Conservation (phyloP, 2,797 vertebrate species). For the Hybognathus amarus region DNA sequence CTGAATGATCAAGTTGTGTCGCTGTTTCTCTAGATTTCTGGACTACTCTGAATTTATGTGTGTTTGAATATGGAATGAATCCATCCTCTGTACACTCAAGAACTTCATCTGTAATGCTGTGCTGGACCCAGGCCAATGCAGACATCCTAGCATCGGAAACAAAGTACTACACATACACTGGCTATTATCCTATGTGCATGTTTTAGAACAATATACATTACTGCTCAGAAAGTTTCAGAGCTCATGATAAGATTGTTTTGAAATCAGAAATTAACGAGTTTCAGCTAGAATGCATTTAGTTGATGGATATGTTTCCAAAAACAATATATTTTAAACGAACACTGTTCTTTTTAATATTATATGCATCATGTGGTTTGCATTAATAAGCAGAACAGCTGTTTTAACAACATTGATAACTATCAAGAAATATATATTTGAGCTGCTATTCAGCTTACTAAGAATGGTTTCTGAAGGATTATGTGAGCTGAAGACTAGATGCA, state of each 20-base stretch:
- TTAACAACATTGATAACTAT: too few species aligned
- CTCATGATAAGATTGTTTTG: not conserved
- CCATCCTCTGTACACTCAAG: conserved; percentile 98
- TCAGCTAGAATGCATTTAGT: not conserved
- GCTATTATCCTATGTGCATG: not conserved
- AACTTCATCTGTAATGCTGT: conserved; percentile 97
- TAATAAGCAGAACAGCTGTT: not conserved
- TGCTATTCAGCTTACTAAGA: not conserved
- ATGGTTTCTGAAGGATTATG: not conserved
- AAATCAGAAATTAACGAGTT: not conserved
- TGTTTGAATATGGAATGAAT: conserved; percentile 99
- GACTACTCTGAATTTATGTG: conserved; percentile 98
- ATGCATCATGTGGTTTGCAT: not conserved
- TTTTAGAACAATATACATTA: not conserved
- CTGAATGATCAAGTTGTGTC: not conserved
- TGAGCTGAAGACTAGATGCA: not conserved
- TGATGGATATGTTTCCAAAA: not conserved
- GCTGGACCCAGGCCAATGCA: conserved; percentile 89
- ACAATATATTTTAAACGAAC: too few species aligned
- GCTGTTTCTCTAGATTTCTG: conserved; percentile 83
- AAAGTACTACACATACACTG: conserved; percentile 76
- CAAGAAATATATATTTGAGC: not conserved
- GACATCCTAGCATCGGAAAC: conserved; percentile 99
- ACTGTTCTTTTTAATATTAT: too few species aligned
- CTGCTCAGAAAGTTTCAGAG: not conserved